Evolutionary conservation across 2,797 vertebrate species (phyloP), one percentile per base, ranked within the genome.

Genomic region (Liparis tanakae): DNA sequence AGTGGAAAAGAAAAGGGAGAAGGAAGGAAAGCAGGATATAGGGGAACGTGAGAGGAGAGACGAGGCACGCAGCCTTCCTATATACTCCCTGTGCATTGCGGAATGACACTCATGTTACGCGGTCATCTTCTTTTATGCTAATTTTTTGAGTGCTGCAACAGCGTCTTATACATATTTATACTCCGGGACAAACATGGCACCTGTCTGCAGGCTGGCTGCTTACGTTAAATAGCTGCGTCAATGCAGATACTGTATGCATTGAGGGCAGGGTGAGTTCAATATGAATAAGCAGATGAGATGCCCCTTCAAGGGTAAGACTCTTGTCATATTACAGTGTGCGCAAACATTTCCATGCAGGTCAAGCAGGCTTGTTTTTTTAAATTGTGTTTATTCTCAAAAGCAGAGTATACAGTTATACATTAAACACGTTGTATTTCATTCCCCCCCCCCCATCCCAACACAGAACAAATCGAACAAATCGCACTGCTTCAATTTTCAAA

Each of bases 111-210:
- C 64, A 69, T 25, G 51, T 88, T 87, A 90, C 77, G 76, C 43
- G 18, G 74, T 83, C 83, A 87, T 93, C 88, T 92, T 93, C 85
- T 86, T 87, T 88, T 86, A 93, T 92, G 91, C 74, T 91, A 94
- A 93, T 91, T 41, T 69, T 79, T 74, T 65, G 83, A 92, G 83
- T 85, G 86, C 85, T 59, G 77, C 84, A 91, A 85, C 64, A 74
- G 73, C 54, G 63, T 73, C 80, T 82, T 65, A 84, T 91, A 71
- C 85, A 90, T 92, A 92, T 93, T 90, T 82, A 91, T 90, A 87
- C 22, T 25, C 83, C 64, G 58, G 53, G 44, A 71, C 74, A 83
- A 84, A 80, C 81, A 70, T 60, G 85, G 79, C 87, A 90, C 87
- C 90, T 91, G 89, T 89, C 88, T 79, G 78, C 74, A 9, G 74